Evolutionary conservation across 1,140 invertebrate genomes (phyloP), one percentile per base, ranked within the genome.

Genomic region (Sminthurinus signatus): DNA sequence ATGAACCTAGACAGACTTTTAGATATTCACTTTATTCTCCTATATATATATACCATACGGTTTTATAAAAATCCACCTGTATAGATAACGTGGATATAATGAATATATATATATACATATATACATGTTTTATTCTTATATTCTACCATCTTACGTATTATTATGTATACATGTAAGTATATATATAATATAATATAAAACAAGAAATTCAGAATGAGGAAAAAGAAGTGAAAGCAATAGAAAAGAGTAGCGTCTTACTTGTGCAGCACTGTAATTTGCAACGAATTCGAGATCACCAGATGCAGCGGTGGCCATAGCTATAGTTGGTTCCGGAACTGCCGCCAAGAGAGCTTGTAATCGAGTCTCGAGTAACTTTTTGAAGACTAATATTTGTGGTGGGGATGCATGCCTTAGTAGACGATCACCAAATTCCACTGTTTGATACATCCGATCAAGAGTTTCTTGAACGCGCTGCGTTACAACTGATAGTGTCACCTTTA

Each of bases 191-290:
- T n/a, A n/a, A n/a, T n/a, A n/a, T n/a, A n/a, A n/a, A n/a, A n/a
- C n/a, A n/a, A n/a, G n/a, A n/a, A n/a, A n/a, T n/a, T n/a, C n/a
- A n/a, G n/a, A n/a, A n/a, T n/a, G n/a, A n/a, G n/a, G n/a, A n/a
- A n/a, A 36, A 32, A 42, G 42, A 51, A 51, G 32, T 56, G 5
- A 36, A 36, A 36, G n/a, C n/a, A n/a, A n/a, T n/a, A n/a, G n/a
- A n/a, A n/a, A 48, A 15, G 46, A 36, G 50, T 28, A 36, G 21
- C 10, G 19, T n/a, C 51, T 62, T 57, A 72, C 73, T 77, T 95
- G 91, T 68, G 95, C 94, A 0, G 91, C 91, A 75, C 95, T 92
- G 76, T 92, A 96, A 76, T 98, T 98, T 63, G 92, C 94, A 46
- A 96, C 89, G 75, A 97, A 97, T 78, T 97, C 93, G 19, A 97